Evolutionary conservation across 1,140 invertebrate species (phyloP), one percentile per base, ranked within the genome.

Genomic region (Ectropis grisescens): DNA sequence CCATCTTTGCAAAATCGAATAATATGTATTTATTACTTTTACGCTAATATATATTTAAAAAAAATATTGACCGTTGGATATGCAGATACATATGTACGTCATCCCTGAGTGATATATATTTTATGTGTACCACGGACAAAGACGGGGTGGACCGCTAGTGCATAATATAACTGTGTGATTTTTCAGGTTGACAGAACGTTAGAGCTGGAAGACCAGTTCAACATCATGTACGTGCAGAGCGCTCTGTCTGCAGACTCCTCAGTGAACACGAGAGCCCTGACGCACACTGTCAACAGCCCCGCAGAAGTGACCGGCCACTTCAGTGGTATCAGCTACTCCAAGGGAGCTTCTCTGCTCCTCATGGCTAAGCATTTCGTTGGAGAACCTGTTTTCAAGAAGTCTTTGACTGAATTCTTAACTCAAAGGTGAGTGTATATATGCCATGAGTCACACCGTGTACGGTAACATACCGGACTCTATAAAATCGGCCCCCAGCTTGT

Each of bases 321-420:
- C 45, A 79, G 74, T 42, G 79, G 75, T 9, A 86, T 89, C 29
- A 86, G 86, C 2, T 89, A 89, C 46, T 82, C 82, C 5, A 89
- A 89, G 65, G 87, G 86, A 12, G 90, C 85, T 2, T 81, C 87
- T 1, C 74, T 94, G 5, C 85, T 94, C 2, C 69, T 91, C 15
- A 94, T 94, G 92, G 84, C 93, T 53, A 83, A 88, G 37, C 84
- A 90, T 49, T 86, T 89, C 22, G 66, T 94, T 7, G 87, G 88
- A 2, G 74, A 86, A 28, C 65, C 74, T 0, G 85, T 84, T 1
- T 93, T 93, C 58, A 74, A 83, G 44, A 79, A 79, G 30, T 89
- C 88, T 2, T 59, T 92, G 13, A 72, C 82, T 30, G 42, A 67
- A 2, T 89, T 89, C 52, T 61, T 90, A 1, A 42, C 52, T 1